A percentile compares a stretch with the other conserved stretches of the same genome.
These are phyloP conservation scores for Mallotus villosus DNA, from an alignment of 2,797 vertebrate genomes.

Conservation along the genomic window DNA sequence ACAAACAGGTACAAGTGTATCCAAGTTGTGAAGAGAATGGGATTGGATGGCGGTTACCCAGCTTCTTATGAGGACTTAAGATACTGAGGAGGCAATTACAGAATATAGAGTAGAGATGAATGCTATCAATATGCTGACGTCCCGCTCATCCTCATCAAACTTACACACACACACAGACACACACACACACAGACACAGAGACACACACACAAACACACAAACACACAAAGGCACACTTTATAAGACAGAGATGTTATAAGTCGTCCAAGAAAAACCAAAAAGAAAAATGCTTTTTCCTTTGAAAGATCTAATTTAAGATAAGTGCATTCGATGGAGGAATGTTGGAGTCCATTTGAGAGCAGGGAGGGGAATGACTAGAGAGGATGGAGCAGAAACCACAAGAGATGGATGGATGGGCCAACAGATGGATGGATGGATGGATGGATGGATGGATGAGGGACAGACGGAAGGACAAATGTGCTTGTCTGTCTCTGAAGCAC, in stretches of 20 bases:
- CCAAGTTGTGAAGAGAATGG: too few relatives aligned
- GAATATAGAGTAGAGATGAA: neutral
- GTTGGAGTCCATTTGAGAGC: constrained; percentile 36
- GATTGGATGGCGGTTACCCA: too few relatives aligned
- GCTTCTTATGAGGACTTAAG: too few relatives aligned
- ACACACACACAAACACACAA: neutral
- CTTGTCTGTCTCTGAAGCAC: too few relatives aligned
- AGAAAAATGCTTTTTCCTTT: constrained; percentile 36
- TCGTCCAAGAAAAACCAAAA: constrained; percentile 31
- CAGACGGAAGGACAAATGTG: too few relatives aligned
- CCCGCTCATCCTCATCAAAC: neutral
- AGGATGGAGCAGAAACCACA: neutral
- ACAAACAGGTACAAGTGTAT: too few relatives aligned
- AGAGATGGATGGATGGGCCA: neutral
- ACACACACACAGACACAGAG: neutral
- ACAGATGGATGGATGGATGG: neutral
- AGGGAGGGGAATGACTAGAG: neutral
- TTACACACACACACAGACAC: neutral
- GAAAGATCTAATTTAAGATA: constrained; percentile 67
- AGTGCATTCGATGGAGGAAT: constrained; percentile 40
- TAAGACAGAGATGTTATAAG: constrained; percentile 5
- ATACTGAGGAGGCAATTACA: neutral
- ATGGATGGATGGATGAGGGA: too few relatives aligned
- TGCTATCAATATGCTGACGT: neutral
- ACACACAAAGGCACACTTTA: neutral